These are phyloP conservation scores for Clivina fossor DNA, from an alignment of 2,888 invertebrate species.

Conservation along the genomic window DNA sequence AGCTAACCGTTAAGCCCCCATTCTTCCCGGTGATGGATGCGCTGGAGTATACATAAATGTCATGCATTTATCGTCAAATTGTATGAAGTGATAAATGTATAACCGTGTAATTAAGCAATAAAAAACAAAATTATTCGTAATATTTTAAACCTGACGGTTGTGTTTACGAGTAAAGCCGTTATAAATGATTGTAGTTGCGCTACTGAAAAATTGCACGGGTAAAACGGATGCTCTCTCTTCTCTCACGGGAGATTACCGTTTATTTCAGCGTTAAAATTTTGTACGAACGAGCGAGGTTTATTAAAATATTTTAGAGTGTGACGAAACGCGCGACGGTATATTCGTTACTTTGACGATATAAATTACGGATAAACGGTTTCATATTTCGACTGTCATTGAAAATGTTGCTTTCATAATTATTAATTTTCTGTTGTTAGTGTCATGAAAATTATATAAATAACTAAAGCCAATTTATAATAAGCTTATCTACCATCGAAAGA, in stretches of 20 bases:
- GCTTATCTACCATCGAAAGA: no score
- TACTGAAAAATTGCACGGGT: conserved; percentile 15
- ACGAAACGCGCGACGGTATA: no score
- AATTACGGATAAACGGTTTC: no score
- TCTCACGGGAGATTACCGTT: conserved; percentile 11
- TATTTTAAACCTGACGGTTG: conserved; percentile 29
- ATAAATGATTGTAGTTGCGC: conserved; percentile 20
- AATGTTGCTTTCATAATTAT: background rate
- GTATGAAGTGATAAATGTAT: conserved; percentile 27
- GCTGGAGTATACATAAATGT: conserved; percentile 21
- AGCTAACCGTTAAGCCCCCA: conserved; percentile 1
- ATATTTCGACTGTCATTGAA: background rate
- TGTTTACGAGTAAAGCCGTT: conserved; percentile 24
- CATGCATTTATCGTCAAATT: conserved; percentile 26
- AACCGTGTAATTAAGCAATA: conserved; percentile 31
- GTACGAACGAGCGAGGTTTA: conserved; percentile 15
- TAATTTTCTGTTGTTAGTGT: background rate
- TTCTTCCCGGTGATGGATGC: conserved; percentile 19
- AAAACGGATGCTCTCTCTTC: no score
- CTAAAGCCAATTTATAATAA: no score
- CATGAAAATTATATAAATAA: no score
- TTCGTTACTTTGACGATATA: no score
- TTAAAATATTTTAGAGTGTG: conserved; percentile 19
- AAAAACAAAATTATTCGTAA: conserved; percentile 32
- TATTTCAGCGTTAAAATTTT: conserved; percentile 25